Evolutionary conservation across 2,113 vertebrate genomes (phyloP).

Genomic region (Romanogobio albipinnatus): DNA sequence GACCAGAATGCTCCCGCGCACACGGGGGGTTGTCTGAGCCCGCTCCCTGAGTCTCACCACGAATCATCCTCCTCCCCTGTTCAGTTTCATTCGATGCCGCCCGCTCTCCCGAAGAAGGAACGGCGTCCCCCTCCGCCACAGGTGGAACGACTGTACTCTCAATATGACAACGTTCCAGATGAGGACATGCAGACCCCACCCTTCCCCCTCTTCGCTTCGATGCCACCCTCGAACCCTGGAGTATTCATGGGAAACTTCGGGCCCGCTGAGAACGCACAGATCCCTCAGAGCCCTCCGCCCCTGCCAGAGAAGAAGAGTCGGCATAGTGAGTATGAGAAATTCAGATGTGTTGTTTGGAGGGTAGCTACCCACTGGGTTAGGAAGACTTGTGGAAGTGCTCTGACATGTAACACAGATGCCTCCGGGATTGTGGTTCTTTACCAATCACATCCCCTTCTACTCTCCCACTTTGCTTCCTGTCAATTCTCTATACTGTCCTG

Average conservation of each 20-base stretch:
- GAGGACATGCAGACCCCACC: constrained; percentile 74
- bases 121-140: constrained; percentile 72
- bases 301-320: constrained; percentile 93
- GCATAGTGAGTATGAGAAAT: constrained; percentile 83
- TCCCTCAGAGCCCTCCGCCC: constrained; percentile 82
- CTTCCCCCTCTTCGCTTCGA: constrained; percentile 73
- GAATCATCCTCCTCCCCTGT: constrained; percentile 76
- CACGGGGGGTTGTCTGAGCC: constrained; percentile 74
- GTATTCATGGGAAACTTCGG: constrained; percentile 74
- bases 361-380: neutral
- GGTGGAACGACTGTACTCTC: constrained; percentile 76
- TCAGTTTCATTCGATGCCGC: constrained; percentile 75
- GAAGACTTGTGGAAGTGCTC: neutral
- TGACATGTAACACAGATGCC: neutral
- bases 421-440: no score
- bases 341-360: neutral
- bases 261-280: constrained; percentile 64
- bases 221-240: constrained; percentile 72
- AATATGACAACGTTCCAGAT: constrained; percentile 83
- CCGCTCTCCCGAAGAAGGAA: constrained; percentile 89
- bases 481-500: neutral
- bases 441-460: neutral
- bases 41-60: constrained; percentile 80
- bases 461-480: neutral
- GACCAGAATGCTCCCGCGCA: constrained; percentile 79